Evolutionary conservation across 2,888 invertebrate genomes (phyloP).

Genomic region (Dryocosmus kuriphilus): DNA sequence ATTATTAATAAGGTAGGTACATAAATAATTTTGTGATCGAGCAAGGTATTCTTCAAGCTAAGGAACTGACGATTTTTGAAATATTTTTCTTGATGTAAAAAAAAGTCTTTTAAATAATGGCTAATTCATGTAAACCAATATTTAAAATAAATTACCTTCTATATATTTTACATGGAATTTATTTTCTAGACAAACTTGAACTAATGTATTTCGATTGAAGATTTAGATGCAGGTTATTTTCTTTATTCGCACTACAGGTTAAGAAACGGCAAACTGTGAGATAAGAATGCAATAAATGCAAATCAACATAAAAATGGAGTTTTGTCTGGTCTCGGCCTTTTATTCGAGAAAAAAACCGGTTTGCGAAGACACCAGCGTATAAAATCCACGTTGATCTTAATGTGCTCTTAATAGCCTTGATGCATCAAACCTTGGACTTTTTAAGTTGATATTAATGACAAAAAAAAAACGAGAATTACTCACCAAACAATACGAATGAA

Average conservation of each 20-base stretch:
- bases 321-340: slow-evolving; percentile 12
- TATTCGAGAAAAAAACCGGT: slow-evolving; percentile 25
- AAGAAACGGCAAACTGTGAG: not conserved
- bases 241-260: not conserved
- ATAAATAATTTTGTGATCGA: too few species aligned
- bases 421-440: not conserved
- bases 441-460: slow-evolving; percentile 7
- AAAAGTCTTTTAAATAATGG: too few species aligned
- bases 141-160: slow-evolving; percentile 17
- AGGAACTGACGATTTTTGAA: too few species aligned
- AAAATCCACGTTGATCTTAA: slow-evolving; percentile 4
- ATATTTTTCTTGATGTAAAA: too few species aligned
- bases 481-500: slow-evolving; percentile 86
- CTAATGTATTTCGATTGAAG: not conserved
- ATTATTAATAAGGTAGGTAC: too few species aligned
- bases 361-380: not conserved
- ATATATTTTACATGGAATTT: not conserved
- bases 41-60: too few species aligned
- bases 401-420: slow-evolving; percentile 14
- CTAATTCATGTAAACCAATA: too few species aligned
- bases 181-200: slow-evolving; percentile 4
- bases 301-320: slow-evolving; percentile 14
- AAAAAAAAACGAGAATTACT: slow-evolving; percentile 65
- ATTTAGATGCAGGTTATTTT: not conserved
- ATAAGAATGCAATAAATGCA: slow-evolving; percentile 24